A percentile compares a stretch with the other conserved stretches of the same genome.
These are phyloP conservation scores for Atta texana DNA, from an alignment of 1,140 invertebrate species.

Conservation along the genomic window DNA sequence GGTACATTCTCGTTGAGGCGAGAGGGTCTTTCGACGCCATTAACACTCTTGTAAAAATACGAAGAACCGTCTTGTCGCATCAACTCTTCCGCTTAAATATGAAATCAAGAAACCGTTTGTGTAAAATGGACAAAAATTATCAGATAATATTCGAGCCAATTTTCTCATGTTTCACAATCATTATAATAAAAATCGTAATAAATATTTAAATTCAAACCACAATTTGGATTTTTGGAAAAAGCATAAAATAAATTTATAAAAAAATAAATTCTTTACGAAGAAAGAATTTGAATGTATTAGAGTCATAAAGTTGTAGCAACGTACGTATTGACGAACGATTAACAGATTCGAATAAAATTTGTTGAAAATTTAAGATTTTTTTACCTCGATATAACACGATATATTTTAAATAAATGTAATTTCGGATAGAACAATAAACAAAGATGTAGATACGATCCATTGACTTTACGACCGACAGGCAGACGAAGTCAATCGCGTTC, in stretches of 20 bases:
- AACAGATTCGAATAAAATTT: background rate
- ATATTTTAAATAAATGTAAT: background rate
- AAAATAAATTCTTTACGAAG: background rate
- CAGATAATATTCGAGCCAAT: background rate
- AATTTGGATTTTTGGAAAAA: background rate
- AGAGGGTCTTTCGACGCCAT: slow-evolving; percentile 80
- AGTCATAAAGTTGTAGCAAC: background rate
- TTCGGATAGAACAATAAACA: background rate
- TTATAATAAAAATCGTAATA: background rate
- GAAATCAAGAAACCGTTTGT: slow-evolving; percentile 64
- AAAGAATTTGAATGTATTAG: background rate
- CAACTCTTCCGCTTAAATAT: slow-evolving; percentile 76
- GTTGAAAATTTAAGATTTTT: background rate
- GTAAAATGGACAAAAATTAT: slow-evolving; percentile 1
- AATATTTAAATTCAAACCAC: background rate
- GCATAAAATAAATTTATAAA: background rate
- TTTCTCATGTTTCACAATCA: background rate
- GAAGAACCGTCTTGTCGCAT: slow-evolving; percentile 68
- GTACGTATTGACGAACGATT: background rate
- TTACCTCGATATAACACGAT: background rate
- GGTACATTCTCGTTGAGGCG: slow-evolving; percentile 77
- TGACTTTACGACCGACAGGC: background rate
- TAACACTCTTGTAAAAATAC: slow-evolving; percentile 78
- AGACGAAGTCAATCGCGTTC: slow-evolving; percentile 1
- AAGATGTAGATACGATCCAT: slow-evolving; percentile 15